phyloP scores from a whole-genome alignment of 2,888 invertebrate genomes.

The Microplitis manilae region DNA sequence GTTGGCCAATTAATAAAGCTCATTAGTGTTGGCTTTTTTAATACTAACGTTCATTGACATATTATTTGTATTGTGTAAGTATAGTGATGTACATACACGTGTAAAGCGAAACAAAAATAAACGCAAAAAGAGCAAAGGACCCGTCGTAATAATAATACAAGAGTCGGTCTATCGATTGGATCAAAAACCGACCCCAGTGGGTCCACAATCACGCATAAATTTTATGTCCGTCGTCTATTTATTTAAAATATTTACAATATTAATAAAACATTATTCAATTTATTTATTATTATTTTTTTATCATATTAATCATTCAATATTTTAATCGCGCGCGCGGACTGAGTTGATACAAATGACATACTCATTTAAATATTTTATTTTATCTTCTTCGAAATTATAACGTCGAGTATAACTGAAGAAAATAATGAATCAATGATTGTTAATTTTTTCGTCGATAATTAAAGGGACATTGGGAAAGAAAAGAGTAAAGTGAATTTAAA shows the following conservation, averaged over 20 bases:
- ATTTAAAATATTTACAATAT: constrained; percentile 71
- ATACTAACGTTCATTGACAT: constrained; percentile 33
- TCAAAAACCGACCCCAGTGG: constrained; percentile 52
- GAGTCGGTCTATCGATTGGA: constrained; percentile 48
- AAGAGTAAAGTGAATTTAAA: constrained; percentile 2
- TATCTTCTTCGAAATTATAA: background rate
- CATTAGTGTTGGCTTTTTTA: constrained; percentile 6
- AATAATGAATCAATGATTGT: constrained; percentile 8
- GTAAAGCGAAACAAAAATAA: constrained; percentile 60
- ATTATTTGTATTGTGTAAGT: constrained; percentile 31
- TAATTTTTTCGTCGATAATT: background rate
- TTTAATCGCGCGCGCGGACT: constrained; percentile 57
- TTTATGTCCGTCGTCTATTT: constrained; percentile 65
- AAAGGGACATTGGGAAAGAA: background rate
- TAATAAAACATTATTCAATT: constrained; percentile 63
- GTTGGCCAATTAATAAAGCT: constrained; percentile 14
- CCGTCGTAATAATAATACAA: constrained; percentile 48
- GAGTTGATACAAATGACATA: constrained; percentile 57
- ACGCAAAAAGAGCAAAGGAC: constrained; percentile 60
- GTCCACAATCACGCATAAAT: constrained; percentile 64
- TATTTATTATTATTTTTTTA: constrained; percentile 56
- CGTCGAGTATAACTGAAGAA: background rate
- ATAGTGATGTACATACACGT: constrained; percentile 47
- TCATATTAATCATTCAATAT: constrained; percentile 37
- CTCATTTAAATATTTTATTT: constrained; percentile 31